Base-by-base conservation (phyloP, 2,797 vertebrate species). In the Malacoraja senta region DNA sequence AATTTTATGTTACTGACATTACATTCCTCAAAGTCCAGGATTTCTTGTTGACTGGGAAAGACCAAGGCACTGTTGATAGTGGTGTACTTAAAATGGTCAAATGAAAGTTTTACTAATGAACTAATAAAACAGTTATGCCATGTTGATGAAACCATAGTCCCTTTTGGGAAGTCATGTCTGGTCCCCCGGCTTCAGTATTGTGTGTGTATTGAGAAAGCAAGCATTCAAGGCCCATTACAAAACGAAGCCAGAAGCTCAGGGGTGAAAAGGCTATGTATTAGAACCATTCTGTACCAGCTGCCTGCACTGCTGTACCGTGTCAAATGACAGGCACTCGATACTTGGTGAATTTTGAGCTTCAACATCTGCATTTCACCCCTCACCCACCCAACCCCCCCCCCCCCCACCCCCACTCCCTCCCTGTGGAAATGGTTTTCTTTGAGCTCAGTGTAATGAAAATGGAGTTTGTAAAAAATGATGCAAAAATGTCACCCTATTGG, bases 331-430 rank as follows among this genome's bases (percentile, higher is more conserved):
- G 94, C 94, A 91, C 94, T 94, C 61, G 92, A 95, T 95, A 93
- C 0, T 8, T 93, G 93, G 8, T 24, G 53, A 88, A 21, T 93
- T 93, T 93, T 12, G 93, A 93, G 93, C 93, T 93, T 10, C 76
- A 94, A 94, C 94, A 94, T 95, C 95, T 96, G 95, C 93, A 86
- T 80, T 17, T 71, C 2, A 19, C 71, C 71, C 44, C 44, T 7
- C 44, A 44, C 44, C 44, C 44, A 44, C 44, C 3, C 44, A 44
- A 44, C 44, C 44, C 44, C 2, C 44, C 21, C 71, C 71, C 71
- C 71, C 24, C 71, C 38, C 38, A 6, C 44, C 44, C 44, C 44
- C 71, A 3, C 24, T 24, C 71, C 71, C 15, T 1, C 71, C 71
- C 71, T 83, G 0, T 95, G 95, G 94, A 94, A 94, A 94, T 93